phyloP scores from a whole-genome alignment of 2,797 vertebrate genomes.

The Neopelma chrysocephalum region DNA sequence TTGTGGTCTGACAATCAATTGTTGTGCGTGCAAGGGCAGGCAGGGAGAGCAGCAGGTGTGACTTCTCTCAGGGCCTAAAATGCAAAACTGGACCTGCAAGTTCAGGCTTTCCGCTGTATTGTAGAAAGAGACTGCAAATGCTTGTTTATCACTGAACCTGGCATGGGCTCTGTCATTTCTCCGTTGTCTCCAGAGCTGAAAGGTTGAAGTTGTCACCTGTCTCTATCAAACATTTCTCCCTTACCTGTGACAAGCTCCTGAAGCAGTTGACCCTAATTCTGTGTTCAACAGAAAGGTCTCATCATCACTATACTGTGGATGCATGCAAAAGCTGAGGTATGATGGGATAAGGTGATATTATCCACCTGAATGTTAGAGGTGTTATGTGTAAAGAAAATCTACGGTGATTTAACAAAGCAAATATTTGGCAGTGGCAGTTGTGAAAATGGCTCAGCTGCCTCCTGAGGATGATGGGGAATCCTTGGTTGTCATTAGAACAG shows the following conservation, averaged over 20 bases:
- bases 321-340: neutral
- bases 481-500: neutral
- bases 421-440: rapidly evolving
- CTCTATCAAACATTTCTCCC: neutral
- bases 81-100: neutral
- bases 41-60: neutral
- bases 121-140: neutral
- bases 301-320: neutral
- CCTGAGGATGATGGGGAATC: neutral
- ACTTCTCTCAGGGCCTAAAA: neutral
- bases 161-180: neutral
- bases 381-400: neutral
- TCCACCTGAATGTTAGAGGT: neutral
- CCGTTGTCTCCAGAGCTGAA: neutral
- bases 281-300: neutral
- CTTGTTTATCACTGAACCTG: neutral
- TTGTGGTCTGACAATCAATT: neutral
- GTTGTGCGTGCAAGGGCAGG: neutral
- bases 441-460: neutral
- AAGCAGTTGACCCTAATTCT: neutral
- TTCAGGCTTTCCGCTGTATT: too few species aligned
- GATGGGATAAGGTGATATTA: neutral
- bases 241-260: neutral
- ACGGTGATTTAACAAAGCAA: neutral
- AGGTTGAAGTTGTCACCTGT: neutral